A percentile compares a stretch with the other conserved stretches of the same genome.
These are phyloP conservation scores for Nasonia longicornis DNA, from an alignment of 1,140 invertebrate species.

Conservation along the genomic window DNA sequence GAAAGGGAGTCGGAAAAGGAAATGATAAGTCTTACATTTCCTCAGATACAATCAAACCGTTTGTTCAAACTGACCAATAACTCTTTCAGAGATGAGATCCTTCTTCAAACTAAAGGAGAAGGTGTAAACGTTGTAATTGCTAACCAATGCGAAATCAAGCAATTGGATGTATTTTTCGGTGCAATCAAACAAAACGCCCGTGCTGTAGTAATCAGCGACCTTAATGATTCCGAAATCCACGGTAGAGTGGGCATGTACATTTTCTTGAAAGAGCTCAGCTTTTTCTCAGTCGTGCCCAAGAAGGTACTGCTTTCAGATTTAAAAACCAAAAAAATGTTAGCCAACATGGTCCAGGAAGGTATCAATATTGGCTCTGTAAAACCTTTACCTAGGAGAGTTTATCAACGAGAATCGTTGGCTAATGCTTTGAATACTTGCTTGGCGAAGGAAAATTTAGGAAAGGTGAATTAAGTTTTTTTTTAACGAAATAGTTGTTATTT, in stretches of 20 bases:
- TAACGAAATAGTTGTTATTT: too few species aligned
- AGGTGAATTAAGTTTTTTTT: conserved; percentile 39
- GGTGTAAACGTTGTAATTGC: conserved; percentile 78
- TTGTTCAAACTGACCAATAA: conserved; percentile 22
- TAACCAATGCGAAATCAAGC: conserved; percentile 27
- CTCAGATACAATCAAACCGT: conserved; percentile 68
- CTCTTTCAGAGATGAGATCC: conserved; percentile 70
- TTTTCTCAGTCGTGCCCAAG: conserved; percentile 90
- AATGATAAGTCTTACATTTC: conserved; percentile 81
- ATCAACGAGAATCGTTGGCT: conserved; percentile 74
- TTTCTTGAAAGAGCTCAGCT: conserved; percentile 83
- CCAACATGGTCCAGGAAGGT: conserved; percentile 72
- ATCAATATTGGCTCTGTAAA: conserved; percentile 77
- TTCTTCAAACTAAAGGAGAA: conserved; percentile 71
- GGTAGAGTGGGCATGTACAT: conserved; percentile 75
- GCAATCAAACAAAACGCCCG: conserved; percentile 75
- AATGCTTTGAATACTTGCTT: conserved; percentile 70
- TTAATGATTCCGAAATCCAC: conserved; percentile 70
- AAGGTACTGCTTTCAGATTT: conserved; percentile 73
- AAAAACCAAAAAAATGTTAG: conserved; percentile 60
- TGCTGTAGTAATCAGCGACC: conserved; percentile 79
- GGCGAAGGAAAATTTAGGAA: conserved; percentile 43
- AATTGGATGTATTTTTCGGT: conserved; percentile 74
- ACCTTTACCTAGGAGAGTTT: conserved; percentile 74
- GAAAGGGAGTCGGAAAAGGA: conserved; percentile 80